A percentile compares a stretch with the other conserved stretches of the same genome.
Conservation (phyloP, 2,797 vertebrate species). For the Lophura swinhoii region DNA sequence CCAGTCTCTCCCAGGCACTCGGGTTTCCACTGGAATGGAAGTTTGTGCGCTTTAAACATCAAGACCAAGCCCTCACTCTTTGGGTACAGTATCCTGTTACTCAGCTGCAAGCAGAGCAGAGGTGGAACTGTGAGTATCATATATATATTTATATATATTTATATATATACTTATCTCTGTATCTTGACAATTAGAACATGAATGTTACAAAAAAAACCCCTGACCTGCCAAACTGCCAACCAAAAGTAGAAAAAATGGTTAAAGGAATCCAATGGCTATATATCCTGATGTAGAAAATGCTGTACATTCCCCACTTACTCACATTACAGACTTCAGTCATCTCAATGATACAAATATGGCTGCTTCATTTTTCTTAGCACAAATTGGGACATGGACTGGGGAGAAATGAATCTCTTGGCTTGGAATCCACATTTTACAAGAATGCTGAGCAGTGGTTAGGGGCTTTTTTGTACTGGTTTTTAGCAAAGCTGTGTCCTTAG, state of each 20-base stretch:
- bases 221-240: conserved; percentile 56
- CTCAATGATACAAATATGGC: background rate
- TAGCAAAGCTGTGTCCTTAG: conserved; percentile 74
- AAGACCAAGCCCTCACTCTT: conserved; percentile 42
- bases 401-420: conserved; percentile 54
- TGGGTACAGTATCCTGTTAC: conserved; percentile 31
- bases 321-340: background rate
- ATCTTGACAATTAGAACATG: conserved; percentile 60
- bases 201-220: conserved; percentile 66
- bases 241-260: conserved; percentile 50
- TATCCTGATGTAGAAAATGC: conserved; percentile 59
- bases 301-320: background rate
- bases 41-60: conserved; percentile 23
- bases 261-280: conserved; percentile 63
- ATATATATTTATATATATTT: background rate
- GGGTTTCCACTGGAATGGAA: conserved; percentile 14
- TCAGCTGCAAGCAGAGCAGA: conserved; percentile 21
- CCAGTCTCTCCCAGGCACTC: conserved; percentile 41
- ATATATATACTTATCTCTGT: conserved; percentile 24
- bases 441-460: conserved; percentile 6
- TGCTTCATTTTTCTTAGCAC: conserved; percentile 1
- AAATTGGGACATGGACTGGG: background rate
- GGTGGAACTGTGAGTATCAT: conserved; percentile 25
- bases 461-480: conserved; percentile 33
- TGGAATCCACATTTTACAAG: conserved; percentile 40